Conservation (phyloP, 2,113 vertebrate genomes). For the Phaethornis superciliosus region DNA sequence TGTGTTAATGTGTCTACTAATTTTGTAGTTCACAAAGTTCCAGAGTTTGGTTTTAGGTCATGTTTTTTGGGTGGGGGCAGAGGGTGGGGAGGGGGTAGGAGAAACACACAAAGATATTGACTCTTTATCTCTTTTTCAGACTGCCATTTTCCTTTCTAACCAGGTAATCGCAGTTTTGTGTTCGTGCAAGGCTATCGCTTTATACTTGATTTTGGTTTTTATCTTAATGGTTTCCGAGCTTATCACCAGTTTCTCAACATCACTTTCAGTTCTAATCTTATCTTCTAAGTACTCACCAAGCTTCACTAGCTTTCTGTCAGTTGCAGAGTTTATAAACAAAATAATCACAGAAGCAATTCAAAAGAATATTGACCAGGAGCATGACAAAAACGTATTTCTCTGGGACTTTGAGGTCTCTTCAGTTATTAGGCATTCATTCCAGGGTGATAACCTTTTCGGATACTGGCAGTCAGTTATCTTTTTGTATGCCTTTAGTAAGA, state of each 20-base stretch:
- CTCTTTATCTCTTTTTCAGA: background rate
- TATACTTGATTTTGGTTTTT: background rate
- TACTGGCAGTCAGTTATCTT: background rate
- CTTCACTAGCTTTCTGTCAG: background rate
- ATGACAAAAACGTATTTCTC: background rate
- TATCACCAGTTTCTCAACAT: background rate
- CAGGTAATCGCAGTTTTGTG: background rate
- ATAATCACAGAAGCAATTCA: background rate
- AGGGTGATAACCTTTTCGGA: background rate
- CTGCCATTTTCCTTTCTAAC: background rate
- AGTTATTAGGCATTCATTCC: background rate
- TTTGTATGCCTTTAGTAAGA: background rate
- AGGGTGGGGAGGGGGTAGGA: background rate
- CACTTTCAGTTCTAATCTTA: background rate
- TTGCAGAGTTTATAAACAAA: background rate
- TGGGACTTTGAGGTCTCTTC: background rate
- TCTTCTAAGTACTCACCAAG: background rate
- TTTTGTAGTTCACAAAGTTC: background rate
- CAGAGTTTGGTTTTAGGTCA: background rate
- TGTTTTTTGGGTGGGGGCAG: background rate
- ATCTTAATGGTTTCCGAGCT: background rate
- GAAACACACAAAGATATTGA: background rate
- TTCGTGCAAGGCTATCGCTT: background rate
- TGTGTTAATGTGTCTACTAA: background rate
- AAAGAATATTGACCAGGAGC: background rate